phyloP scores from a whole-genome alignment of 1,140 invertebrate genomes.

The Medauroidea extradentata region DNA sequence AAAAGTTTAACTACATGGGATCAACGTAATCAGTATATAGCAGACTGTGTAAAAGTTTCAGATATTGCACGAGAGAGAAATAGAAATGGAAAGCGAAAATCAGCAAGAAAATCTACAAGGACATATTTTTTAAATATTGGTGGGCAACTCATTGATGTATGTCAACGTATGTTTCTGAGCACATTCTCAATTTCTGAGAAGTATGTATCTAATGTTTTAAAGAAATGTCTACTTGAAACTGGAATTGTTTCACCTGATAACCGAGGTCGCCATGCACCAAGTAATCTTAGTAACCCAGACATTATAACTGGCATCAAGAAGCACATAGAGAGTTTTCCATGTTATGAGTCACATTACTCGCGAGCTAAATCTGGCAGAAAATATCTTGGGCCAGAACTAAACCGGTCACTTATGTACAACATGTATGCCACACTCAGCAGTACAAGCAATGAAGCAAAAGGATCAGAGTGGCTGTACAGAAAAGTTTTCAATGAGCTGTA shows the following conservation, averaged over 20 bases:
- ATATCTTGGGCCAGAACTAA: conserved; percentile 10
- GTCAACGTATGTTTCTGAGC: conserved; percentile 11
- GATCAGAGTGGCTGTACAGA: conserved; percentile 9
- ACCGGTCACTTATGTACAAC: conserved; percentile 1
- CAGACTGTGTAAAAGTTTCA: too few species aligned
- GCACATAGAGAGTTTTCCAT: conserved; percentile 11
- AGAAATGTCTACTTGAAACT: conserved; percentile 4
- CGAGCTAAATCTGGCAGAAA: conserved; percentile 12
- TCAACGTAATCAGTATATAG: too few species aligned
- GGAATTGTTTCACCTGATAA: conserved; percentile 10
- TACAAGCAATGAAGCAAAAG: neutral
- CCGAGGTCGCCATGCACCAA: conserved; percentile 4
- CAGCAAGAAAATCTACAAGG: neutral
- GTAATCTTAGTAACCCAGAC: conserved; percentile 4
- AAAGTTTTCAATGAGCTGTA: conserved; percentile 2
- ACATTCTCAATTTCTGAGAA: conserved; percentile 10
- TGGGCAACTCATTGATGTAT: conserved; percentile 2
- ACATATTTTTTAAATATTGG: conserved; percentile 9
- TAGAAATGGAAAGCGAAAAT: neutral
- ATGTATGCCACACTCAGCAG: neutral
- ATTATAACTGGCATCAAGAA: conserved; percentile 7
- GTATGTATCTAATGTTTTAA: neutral
- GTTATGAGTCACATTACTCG: conserved; percentile 11
- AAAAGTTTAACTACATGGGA: too few species aligned
- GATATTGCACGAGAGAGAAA: too few species aligned